Evolutionary conservation across 2,797 vertebrate genomes (phyloP), one percentile per base, ranked within the genome.

Genomic region (Microtus agrestis): DNA sequence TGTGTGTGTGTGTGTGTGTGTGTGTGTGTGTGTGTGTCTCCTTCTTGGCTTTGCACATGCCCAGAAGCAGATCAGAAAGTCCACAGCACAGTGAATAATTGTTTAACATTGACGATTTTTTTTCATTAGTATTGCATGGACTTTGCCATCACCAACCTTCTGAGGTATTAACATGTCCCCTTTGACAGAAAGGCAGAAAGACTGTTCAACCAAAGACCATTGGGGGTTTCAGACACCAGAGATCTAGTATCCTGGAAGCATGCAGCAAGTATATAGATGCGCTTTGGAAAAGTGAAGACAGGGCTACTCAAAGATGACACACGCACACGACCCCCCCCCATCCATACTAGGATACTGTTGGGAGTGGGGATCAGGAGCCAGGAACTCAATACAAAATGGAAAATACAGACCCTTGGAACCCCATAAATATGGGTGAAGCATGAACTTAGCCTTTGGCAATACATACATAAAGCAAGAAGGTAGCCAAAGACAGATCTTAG

Each of bases 21-120:
- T 48, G 46, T 48, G 46, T 48, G 46, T 48, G 46, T 48, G 46
- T 48, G 46, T 48, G 48, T 48, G 48, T 48, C 0, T 13, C 43
- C 37, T 74, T 37, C 34, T 54, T 87, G 31, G 17, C 74, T 95
- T 91, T 54, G 25, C 9, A 59, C 27, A 67, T 77, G 37, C 80
- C 61, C 88, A 74, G 63, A 91, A 63, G 19, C 89, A 34, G 51
- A 89, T 81, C 73, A 94, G 77, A 90, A 91, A 74, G 48, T 46
- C 56, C 40, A 17, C 12, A 61, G 37, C 37, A 43, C 27, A 63
- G 59, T 29, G 25, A 82, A 63, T 63, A 63, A 63, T 27, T 23
- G 37, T 29, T 31, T 73, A 25, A 51, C 27, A 6, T 43, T 29
- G n/a, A 78, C 88, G 54, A 82, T 63, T 92, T n/a, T 91, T 92